These are phyloP conservation scores for Megaceryle torquata DNA, from an alignment of 2,113 vertebrate genomes.

Conservation along the genomic window DNA sequence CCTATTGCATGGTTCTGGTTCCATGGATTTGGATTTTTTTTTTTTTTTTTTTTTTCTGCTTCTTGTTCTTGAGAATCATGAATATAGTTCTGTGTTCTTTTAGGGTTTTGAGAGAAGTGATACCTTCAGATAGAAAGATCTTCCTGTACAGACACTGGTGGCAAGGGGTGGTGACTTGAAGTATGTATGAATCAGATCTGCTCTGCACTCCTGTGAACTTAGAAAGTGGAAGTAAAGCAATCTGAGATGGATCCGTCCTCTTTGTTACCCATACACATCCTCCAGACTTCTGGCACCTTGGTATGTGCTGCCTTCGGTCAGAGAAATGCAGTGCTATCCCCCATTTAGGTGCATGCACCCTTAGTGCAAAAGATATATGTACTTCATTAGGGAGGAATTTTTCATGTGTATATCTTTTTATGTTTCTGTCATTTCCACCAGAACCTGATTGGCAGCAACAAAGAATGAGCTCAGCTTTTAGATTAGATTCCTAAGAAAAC, in stretches of 20 bases:
- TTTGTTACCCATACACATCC: background rate
- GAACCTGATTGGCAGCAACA: background rate
- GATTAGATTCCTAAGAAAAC: background rate
- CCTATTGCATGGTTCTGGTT: background rate
- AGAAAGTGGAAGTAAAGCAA: background rate
- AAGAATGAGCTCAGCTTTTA: background rate
- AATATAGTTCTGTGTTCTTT: background rate
- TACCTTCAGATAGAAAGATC: background rate
- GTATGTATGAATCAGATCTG: background rate
- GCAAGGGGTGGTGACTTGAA: background rate
- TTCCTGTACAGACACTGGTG: background rate
- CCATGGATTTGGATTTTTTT: background rate
- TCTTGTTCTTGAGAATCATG: background rate
- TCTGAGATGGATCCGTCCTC: background rate
- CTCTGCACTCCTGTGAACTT: background rate
- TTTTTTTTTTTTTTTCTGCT: background rate
- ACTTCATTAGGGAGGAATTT: background rate
- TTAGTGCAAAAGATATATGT: background rate
- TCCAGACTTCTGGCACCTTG: background rate
- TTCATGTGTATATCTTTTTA: background rate
- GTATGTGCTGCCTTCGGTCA: background rate
- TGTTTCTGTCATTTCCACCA: background rate
- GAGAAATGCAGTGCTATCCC: background rate
- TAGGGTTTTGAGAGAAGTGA: conserved; percentile 1
- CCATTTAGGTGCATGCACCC: background rate